Percentiles rank a stretch among this genome's conserved stretches.
Evolutionary conservation across 2,888 invertebrate species (phyloP).

Genomic region (Barypeithes pellucidus): DNA sequence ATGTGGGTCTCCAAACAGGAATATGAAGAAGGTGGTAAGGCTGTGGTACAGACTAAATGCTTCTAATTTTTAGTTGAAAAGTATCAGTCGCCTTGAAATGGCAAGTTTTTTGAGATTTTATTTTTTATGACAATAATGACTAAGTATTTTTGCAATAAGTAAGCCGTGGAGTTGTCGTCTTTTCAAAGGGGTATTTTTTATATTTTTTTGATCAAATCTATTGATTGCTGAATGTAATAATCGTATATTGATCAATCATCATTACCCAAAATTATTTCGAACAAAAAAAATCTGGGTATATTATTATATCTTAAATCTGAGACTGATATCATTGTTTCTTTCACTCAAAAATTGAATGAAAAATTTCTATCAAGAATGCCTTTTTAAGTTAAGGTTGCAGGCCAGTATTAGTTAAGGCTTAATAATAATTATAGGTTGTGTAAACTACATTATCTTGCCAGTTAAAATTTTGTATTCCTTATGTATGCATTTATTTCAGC

Average conservation of each 20-base stretch:
- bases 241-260: too few relatives aligned
- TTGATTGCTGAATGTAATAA: too few relatives aligned
- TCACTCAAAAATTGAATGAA: constrained; percentile 28
- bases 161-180: neutral
- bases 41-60: constrained; percentile 69
- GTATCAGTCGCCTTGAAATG: neutral
- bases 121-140: constrained; percentile 26
- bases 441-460: constrained; percentile 13
- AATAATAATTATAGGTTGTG: constrained; percentile 22
- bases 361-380: constrained; percentile 9
- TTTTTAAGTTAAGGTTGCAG: constrained; percentile 32
- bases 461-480: neutral
- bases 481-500: neutral
- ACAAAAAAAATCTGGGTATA: neutral
- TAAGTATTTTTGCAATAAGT: constrained; percentile 22
- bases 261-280: too few relatives aligned
- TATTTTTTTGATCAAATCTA: neutral
- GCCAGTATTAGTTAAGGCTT: constrained; percentile 37
- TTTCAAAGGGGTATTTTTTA: neutral
- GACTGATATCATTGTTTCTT: constrained; percentile 41
- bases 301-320: constrained; percentile 33
- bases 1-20: constrained; percentile 86
- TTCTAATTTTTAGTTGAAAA: constrained; percentile 57
- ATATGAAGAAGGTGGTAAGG: constrained; percentile 82
- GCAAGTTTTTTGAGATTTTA: neutral